These are phyloP conservation scores for Brachionus rotundiformis DNA, from an alignment of 1,140 invertebrate species.

Conservation along the genomic window DNA sequence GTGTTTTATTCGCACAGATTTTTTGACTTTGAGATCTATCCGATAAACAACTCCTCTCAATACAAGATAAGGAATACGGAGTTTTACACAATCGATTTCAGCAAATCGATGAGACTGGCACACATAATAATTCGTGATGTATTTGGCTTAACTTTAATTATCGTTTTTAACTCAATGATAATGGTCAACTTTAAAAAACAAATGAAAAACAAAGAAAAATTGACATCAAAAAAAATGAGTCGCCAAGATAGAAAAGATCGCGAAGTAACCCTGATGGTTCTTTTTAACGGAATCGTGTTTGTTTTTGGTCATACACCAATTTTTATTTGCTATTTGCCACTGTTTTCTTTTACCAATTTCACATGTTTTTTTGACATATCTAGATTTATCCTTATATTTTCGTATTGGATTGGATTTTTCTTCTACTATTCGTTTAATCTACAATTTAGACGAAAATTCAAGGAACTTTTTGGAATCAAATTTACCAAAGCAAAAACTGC, in stretches of 20 bases:
- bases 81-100: background rate
- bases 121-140: background rate
- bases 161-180: background rate
- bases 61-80: background rate
- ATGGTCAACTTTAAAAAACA: background rate
- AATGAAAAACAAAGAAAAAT: slow-evolving; percentile 32
- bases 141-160: background rate
- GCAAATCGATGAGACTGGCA: background rate
- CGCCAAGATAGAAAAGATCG: background rate
- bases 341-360: background rate
- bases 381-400: slow-evolving; percentile 14
- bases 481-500: background rate
- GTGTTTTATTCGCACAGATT: slow-evolving; percentile 24
- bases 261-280: background rate
- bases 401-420: slow-evolving; percentile 17
- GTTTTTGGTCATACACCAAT: slow-evolving; percentile 37
- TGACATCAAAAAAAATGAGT: background rate
- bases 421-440: slow-evolving; percentile 27
- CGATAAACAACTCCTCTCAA: background rate
- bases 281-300: background rate
- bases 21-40: slow-evolving; percentile 26
- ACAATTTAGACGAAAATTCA: slow-evolving; percentile 2
- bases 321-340: slow-evolving; percentile 17
- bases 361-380: background rate
- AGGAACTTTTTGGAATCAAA: background rate